Evolutionary conservation across 2,797 vertebrate species (phyloP).

Genomic region (Pseudopleuronectes americanus): DNA sequence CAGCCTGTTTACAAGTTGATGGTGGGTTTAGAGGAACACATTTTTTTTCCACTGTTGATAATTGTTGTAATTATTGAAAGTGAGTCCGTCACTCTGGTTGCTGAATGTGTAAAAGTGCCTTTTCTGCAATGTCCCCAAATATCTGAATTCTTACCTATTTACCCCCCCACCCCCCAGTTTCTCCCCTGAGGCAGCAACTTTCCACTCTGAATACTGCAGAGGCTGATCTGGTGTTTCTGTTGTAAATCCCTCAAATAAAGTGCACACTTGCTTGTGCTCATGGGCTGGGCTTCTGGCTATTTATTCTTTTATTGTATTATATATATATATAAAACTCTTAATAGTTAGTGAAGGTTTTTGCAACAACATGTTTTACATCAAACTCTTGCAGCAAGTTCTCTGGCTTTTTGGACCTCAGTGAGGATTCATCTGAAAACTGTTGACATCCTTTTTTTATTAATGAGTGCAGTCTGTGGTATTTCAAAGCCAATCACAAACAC

Average conservation of each 20-base stretch:
- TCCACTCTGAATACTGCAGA: background rate
- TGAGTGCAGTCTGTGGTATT: background rate
- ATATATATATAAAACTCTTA: too few relatives aligned
- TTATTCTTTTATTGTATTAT: too few relatives aligned
- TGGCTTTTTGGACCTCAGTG: too few relatives aligned
- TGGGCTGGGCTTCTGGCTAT: background rate
- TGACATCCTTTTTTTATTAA: background rate
- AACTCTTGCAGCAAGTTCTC: too few relatives aligned
- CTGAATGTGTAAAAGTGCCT: constrained; percentile 81
- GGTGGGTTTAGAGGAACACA: constrained; percentile 41
- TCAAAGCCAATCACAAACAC: background rate
- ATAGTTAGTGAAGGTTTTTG: too few relatives aligned
- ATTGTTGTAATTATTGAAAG: constrained; percentile 10
- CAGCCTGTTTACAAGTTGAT: constrained; percentile 89
- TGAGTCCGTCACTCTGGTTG: constrained; percentile 52
- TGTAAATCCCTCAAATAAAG: constrained; percentile 67
- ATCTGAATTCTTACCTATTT: background rate
- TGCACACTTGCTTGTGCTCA: constrained; percentile 35
- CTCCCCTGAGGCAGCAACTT: background rate
- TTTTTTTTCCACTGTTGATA: constrained; percentile 5
- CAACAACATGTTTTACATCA: too few relatives aligned
- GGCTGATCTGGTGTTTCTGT: constrained; percentile 43
- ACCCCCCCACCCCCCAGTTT: background rate
- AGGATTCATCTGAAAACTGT: background rate
- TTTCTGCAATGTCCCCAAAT: constrained; percentile 48